Evolutionary conservation across 2,113 vertebrate species (phyloP).

Genomic region (Jacana jacana): DNA sequence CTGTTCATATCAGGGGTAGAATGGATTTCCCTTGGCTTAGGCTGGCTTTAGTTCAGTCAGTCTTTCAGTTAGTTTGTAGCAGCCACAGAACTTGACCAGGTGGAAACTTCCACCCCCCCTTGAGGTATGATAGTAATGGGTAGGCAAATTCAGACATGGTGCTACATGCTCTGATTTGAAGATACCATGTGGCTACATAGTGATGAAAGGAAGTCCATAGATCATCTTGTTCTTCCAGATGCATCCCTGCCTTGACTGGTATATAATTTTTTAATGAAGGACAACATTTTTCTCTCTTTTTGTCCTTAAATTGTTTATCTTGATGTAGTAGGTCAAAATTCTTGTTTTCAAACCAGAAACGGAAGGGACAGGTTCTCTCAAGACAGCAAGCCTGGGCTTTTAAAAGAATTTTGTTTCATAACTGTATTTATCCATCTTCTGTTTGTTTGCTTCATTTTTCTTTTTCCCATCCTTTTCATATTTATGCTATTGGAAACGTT

Average conservation of each 20-base stretch:
- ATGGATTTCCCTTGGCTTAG: not conserved
- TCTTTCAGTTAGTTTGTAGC: not conserved
- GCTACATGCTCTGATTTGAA: not conserved
- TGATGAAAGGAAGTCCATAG: not conserved
- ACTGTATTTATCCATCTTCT: not conserved
- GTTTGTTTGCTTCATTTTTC: not conserved
- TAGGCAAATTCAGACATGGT: not conserved
- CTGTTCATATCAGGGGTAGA: not conserved
- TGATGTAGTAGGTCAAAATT: not conserved
- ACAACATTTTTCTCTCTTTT: not conserved
- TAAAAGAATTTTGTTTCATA: not conserved
- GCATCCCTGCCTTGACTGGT: not conserved
- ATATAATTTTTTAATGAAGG: not conserved
- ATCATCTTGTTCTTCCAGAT: not conserved
- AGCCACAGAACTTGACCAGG: not conserved
- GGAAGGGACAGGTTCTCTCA: accelerated
- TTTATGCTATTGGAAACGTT: not conserved
- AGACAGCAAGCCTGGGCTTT: not conserved
- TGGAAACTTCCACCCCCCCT: not conserved
- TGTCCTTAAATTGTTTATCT: not conserved
- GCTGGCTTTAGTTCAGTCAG: not conserved
- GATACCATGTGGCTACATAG: not conserved
- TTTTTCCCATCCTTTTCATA: not conserved
- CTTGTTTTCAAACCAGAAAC: not conserved
- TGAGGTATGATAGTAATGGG: not conserved